Conservation (phyloP, 1,140 invertebrate genomes). For the Cryptotermes secundus region DNA sequence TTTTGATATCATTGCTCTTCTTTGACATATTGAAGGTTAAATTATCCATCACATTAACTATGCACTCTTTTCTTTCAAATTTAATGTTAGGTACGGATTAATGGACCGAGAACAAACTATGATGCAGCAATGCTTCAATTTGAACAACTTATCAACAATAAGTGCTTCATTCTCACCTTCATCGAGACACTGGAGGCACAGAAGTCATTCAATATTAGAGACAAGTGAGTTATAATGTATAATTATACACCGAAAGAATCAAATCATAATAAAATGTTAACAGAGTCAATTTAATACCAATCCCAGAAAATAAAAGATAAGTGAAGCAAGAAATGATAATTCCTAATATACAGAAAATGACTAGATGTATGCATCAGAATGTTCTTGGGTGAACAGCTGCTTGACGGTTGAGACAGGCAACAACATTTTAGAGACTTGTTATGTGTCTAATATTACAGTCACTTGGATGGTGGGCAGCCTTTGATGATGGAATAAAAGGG, state of each 20-base stretch:
- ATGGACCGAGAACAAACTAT: slow-evolving; percentile 80
- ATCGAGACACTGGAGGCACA: slow-evolving; percentile 92
- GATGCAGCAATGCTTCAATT: slow-evolving; percentile 93
- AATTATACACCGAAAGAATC: not conserved
- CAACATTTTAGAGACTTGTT: no score
- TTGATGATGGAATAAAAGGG: no score
- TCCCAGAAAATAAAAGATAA: not conserved
- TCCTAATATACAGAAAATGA: no score
- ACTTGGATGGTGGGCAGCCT: no score
- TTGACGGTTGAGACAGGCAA: no score
- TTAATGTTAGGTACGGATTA: slow-evolving; percentile 59
- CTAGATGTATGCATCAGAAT: no score
- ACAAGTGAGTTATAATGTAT: slow-evolving; percentile 63
- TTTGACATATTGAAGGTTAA: no score
- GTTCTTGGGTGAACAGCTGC: no score
- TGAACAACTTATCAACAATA: slow-evolving; percentile 89
- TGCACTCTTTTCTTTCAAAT: slow-evolving; percentile 3
- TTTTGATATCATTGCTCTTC: no score
- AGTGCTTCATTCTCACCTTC: slow-evolving; percentile 89
- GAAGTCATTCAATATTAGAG: slow-evolving; percentile 86
- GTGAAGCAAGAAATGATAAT: no score
- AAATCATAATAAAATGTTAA: not conserved
- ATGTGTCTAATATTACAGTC: no score
- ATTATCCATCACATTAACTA: no score
- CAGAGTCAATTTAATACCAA: slow-evolving; percentile 32